Evolutionary conservation across 2,113 vertebrate species (phyloP), one percentile per base, ranked within the genome.

Genomic region (Sorex fumeus): DNA sequence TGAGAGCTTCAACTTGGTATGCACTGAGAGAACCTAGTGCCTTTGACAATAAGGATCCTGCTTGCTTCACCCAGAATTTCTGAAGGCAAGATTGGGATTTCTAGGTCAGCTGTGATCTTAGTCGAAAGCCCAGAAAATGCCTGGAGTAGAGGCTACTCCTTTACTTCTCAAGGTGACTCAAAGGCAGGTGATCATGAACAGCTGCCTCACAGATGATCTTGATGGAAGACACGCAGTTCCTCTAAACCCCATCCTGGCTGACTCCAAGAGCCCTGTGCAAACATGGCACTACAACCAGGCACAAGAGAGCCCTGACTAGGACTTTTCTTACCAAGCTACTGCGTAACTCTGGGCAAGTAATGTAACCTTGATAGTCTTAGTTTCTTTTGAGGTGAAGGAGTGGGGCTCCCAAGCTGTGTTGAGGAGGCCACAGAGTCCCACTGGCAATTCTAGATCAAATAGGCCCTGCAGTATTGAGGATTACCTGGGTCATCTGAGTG

Each of bases 11-110:
- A 12, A 34, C 3, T 0, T n/a, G 62, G 82, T 19, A 83, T n/a
- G 25, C 15, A 71, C 32, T 0, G 87, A 34, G 64, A 92, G 86
- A 86, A 75, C 3, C 11, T 4, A 13, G 62, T 32, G 81, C 75
- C 60, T 82, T 10, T 27, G 81, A 47, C 60, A 10, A n/a, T 19
- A 10, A 30, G 78, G 57, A 57, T 71, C 50, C 36, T 66, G 45
- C 27, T 87, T 89, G 75, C 88, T 79, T 94, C 67, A 92, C 62
- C 82, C 30, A 83, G 47, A 34, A 78, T 82, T 50, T 90, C 66
- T 13, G 50, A 83, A 71, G 27, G 83, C 13, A 84, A 85, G 47
- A 84, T 2, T 82, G 74, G 34, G 74, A 87, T 90, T 93, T 96
- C 74, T 85, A 91, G 60, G 70, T 36, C 57, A 43, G 47, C 23